Conservation (phyloP, 2,113 vertebrate species). For the Thomomys bottae region DNA sequence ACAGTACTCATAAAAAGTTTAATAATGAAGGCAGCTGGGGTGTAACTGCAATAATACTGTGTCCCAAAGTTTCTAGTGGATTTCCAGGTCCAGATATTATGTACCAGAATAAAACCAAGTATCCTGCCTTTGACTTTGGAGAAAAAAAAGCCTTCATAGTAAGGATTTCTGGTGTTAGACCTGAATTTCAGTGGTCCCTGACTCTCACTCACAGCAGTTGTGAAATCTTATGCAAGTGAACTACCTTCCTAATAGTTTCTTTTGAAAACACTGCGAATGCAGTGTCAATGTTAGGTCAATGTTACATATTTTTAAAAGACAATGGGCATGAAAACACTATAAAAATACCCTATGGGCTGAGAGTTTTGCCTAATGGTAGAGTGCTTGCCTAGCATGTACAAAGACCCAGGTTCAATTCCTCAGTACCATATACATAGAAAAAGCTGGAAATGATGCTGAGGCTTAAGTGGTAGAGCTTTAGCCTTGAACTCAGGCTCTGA, state of each 20-base stretch:
- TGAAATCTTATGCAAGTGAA: not conserved
- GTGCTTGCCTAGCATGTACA: too few relatives aligned
- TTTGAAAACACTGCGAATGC: not conserved
- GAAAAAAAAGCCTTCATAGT: not conserved
- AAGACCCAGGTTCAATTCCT: too few relatives aligned
- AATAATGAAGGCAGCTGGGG: constrained; percentile 44
- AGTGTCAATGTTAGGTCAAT: not conserved
- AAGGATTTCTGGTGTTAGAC: not conserved
- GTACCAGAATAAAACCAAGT: constrained; percentile 11
- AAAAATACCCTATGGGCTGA: too few relatives aligned
- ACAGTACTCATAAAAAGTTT: constrained; percentile 55
- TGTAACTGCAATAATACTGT: not conserved
- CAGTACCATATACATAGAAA: too few relatives aligned
- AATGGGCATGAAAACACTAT: not conserved
- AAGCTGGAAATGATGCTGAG: too few relatives aligned
- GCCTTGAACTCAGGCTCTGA: too few relatives aligned
- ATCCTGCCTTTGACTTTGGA: constrained; percentile 9
- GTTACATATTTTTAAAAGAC: not conserved
- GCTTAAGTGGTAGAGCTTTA: too few relatives aligned
- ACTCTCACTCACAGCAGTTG: not conserved
- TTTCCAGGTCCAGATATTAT: not conserved
- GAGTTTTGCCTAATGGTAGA: too few relatives aligned
- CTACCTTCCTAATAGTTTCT: not conserved
- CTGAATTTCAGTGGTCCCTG: not conserved
- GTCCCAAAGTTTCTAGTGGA: constrained; percentile 4